phyloP scores from a whole-genome alignment of 2,113 vertebrate species.

The Gobio gobio region DNA sequence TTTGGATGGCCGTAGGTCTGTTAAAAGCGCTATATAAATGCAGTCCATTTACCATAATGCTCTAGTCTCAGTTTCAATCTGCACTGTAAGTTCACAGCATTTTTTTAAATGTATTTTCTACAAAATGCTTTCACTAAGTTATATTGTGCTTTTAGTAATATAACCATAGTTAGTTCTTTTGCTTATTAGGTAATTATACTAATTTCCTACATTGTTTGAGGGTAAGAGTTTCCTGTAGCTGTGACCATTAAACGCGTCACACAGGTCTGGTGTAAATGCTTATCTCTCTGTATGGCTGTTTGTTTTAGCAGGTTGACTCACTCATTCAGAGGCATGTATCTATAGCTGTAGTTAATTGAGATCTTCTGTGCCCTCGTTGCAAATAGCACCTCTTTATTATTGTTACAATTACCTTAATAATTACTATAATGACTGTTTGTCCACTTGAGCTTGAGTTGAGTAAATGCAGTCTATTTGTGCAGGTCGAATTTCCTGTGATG shows the following conservation, averaged over 20 bases:
- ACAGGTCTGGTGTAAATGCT: neutral
- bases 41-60: too few species aligned
- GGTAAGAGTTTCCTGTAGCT: neutral
- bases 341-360: conserved; percentile 9
- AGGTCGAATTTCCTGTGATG: neutral
- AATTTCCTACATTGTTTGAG: neutral
- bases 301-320: conserved; percentile 31
- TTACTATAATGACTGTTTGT: conserved; percentile 14
- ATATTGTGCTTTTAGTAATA: neutral
- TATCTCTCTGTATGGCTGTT: conserved; percentile 29
- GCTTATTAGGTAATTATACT: neutral
- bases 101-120: neutral
- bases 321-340: neutral
- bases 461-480: neutral
- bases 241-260: neutral
- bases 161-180: neutral
- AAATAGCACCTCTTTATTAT: conserved; percentile 18
- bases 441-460: conserved; percentile 13
- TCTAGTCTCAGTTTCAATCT: neutral
- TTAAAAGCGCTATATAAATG: too few species aligned
- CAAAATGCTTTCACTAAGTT: neutral
- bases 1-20: too few species aligned
- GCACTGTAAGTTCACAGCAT: neutral
- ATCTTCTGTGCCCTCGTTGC: neutral
- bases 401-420: neutral